These are phyloP conservation scores for Cheumatopsyche charites DNA, from an alignment of 1,140 invertebrate genomes.

Conservation along the genomic window DNA sequence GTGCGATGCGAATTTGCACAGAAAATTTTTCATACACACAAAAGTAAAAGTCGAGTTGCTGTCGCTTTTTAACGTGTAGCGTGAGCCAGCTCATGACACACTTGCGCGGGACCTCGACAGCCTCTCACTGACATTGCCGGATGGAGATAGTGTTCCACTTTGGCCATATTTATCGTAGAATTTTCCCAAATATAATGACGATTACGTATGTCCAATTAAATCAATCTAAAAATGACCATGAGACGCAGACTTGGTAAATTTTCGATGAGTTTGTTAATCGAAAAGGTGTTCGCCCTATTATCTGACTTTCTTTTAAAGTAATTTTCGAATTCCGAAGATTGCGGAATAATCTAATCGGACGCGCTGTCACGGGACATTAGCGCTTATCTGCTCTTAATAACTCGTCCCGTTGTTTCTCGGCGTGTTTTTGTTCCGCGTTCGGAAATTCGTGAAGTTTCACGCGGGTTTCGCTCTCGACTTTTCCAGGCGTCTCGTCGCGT, in stretches of 20 bases:
- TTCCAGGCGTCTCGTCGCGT: neutral
- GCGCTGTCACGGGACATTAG: too few species aligned
- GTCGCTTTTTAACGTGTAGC: slow-evolving; percentile 22
- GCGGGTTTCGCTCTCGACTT: slow-evolving; percentile 12
- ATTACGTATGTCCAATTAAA: too few species aligned
- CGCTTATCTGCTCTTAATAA: slow-evolving; percentile 8
- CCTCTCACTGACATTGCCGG: slow-evolving; percentile 29
- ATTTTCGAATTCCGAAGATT: too few species aligned
- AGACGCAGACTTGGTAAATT: too few species aligned
- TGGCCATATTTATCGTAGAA: neutral
- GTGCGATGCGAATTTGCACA: slow-evolving; percentile 11
- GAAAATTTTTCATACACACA: neutral
- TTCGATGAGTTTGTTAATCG: too few species aligned
- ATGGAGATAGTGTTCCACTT: slow-evolving; percentile 35
- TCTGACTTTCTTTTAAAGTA: too few species aligned
- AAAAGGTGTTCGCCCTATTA: too few species aligned
- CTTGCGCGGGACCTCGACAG: slow-evolving; percentile 20
- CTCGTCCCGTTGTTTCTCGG: slow-evolving; percentile 14
- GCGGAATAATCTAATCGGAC: too few species aligned
- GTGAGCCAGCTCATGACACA: slow-evolving; percentile 21
- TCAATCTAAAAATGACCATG: too few species aligned
- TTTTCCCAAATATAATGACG: too few species aligned
- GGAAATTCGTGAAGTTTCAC: neutral
- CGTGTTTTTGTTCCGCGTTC: neutral
- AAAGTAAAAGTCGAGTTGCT: slow-evolving; percentile 28